Conservation (phyloP, 2,888 invertebrate species). For the Parnassius glacialis region DNA sequence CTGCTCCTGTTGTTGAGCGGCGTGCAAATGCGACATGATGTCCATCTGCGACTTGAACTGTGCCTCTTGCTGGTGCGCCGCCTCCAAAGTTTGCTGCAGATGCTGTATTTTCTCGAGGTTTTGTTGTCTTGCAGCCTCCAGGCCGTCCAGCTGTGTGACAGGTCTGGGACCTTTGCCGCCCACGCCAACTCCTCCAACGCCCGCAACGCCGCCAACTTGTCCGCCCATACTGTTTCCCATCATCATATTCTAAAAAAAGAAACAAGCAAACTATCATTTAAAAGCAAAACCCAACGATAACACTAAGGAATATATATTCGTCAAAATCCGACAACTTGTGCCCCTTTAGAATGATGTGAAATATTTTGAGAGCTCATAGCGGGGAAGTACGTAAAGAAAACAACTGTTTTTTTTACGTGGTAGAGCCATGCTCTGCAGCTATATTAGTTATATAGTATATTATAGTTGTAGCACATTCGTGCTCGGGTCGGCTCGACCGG, state of each 20-base stretch:
- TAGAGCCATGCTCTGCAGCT: too few relatives aligned
- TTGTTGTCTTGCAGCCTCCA: constrained; percentile 88
- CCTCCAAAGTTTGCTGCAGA: constrained; percentile 88
- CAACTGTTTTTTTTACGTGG: too few relatives aligned
- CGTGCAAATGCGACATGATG: constrained; percentile 86
- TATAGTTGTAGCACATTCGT: too few relatives aligned
- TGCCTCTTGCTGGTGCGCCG: constrained; percentile 87
- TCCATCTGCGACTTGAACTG: constrained; percentile 90
- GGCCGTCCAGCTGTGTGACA: constrained; percentile 73
- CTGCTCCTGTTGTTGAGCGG: constrained; percentile 89
- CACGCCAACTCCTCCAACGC: constrained; percentile 36
- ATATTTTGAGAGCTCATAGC: too few relatives aligned
- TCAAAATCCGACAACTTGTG: too few relatives aligned
- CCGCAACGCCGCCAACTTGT: constrained; percentile 33
- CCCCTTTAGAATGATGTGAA: too few relatives aligned
- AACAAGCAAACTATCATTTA: not conserved
- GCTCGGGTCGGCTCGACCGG: too few relatives aligned
- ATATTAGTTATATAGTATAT: too few relatives aligned
- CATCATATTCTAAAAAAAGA: constrained; percentile 62
- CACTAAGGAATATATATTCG: not conserved
- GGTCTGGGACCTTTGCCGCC: constrained; percentile 59
- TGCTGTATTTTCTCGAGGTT: constrained; percentile 88
- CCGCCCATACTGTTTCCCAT: constrained; percentile 46
- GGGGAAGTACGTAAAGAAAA: too few relatives aligned
- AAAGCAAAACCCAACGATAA: not conserved